phyloP scores from a whole-genome alignment of 64 coral and sea anemone genomes.

The Acropora tenuis region DNA sequence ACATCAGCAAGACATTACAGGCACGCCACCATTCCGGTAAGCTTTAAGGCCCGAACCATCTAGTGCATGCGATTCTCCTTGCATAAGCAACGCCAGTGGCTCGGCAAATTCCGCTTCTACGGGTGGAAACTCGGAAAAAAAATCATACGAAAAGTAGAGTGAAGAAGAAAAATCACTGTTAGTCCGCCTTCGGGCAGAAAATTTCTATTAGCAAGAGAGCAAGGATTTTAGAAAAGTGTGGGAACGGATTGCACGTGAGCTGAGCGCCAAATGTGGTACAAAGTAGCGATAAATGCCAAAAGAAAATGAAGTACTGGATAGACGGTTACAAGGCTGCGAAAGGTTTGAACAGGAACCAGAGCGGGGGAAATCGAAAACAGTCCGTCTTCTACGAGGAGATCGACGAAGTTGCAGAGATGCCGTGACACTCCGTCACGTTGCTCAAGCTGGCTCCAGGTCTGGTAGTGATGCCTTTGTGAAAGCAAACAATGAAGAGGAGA shows the following conservation, averaged over 20 bases:
- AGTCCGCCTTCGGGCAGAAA: neutral
- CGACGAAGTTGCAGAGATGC: neutral
- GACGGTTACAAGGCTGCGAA: neutral
- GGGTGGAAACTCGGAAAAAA: neutral
- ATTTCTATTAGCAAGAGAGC: neutral
- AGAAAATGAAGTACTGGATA: no score
- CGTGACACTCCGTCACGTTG: no score
- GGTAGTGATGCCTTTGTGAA: neutral
- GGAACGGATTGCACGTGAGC: slow-evolving; percentile 17
- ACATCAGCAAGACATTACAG: neutral
- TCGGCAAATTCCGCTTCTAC: neutral
- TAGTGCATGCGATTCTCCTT: neutral
- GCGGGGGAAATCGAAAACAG: slow-evolving; percentile 16
- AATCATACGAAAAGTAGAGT: neutral
- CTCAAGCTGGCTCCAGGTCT: neutral
- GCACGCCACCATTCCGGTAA: neutral
- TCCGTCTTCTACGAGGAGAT: slow-evolving; percentile 5
- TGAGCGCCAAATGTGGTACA: neutral
- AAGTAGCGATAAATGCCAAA: neutral
- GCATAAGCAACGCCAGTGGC: neutral
- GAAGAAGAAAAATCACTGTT: neutral
- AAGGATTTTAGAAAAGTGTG: slow-evolving; percentile 1
- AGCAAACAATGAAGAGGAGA: neutral
- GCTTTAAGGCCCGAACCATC: neutral
- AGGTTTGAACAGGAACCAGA: slow-evolving; percentile 4